Evolutionary conservation across 2,888 invertebrate genomes (phyloP), one percentile per base, ranked within the genome.

Genomic region (Lymantria dispar): DNA sequence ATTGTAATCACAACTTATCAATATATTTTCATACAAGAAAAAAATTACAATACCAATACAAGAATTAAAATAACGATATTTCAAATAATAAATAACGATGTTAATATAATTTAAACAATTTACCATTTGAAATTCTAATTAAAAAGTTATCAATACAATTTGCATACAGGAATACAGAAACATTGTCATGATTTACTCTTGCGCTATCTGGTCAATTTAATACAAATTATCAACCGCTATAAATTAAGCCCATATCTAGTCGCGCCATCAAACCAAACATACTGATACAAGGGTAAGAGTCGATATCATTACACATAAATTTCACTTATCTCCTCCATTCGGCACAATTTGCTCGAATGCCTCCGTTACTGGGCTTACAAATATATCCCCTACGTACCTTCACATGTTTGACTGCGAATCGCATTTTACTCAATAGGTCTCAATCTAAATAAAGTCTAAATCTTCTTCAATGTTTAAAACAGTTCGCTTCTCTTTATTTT

Each of bases 231-330:
- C 70, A 75, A 76, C 78, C 78, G 58, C 67, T 58, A 84, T 84
- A 83, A 84, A 84, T 84, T 73, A 69, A 47, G 12, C 15, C 54
- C 48, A 57, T 82, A 85, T 85, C 84, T 77, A 61, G 67, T 68
- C 68, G 64, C 72, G 72, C 70, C 74, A 84, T 84, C 83, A 76
- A 80, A 82, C 70, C 81, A 81, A 83, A 85, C 81, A 79, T 74
- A 83, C 78, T 76, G 82, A 84, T 83, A 78, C 72, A 76, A 77
- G 84, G 85, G 72, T 80, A 79, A 65, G 70, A 85, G 83, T 83
- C 83, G 84, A 80, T 84, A 83, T 84, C 82, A 78, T 83, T 84
- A 79, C 78, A 79, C 85, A 86, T 86, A 86, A 85, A 86, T 85
- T 84, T 75, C 77, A 83, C 79, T 84, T 86, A 86, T 85, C 85